phyloP scores from a whole-genome alignment of 2,797 vertebrate genomes.

The Poeciliopsis paucimaculata region DNA sequence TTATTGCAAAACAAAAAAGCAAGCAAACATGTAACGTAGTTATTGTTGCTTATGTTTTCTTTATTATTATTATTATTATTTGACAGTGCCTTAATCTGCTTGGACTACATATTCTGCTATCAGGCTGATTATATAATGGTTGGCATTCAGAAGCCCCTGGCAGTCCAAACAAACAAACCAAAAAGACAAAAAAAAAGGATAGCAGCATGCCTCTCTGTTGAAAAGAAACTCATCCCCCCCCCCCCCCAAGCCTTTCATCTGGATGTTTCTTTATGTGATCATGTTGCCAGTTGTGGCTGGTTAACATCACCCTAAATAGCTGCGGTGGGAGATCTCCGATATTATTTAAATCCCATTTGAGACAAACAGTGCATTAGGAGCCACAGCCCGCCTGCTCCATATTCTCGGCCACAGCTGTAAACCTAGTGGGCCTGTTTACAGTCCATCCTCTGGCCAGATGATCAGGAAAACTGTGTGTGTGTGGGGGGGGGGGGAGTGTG shows the following conservation, averaged over 20 bases:
- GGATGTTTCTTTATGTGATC: slow-evolving; percentile 8
- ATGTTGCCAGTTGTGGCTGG: slow-evolving; percentile 39
- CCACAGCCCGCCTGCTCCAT: slow-evolving; percentile 5
- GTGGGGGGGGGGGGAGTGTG: slow-evolving; percentile 11
- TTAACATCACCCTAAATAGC: slow-evolving; percentile 37
- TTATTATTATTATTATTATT: slow-evolving; percentile 10
- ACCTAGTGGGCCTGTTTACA: slow-evolving; percentile 20
- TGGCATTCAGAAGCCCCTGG: slow-evolving; percentile 57
- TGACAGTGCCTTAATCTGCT: slow-evolving; percentile 51
- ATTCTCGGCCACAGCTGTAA: slow-evolving; percentile 12
- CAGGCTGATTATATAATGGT: slow-evolving; percentile 66
- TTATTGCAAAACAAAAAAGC: background rate
- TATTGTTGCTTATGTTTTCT: background rate
- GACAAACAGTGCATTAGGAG: slow-evolving; percentile 20
- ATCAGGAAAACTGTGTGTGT: slow-evolving; percentile 40
- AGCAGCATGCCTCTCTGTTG: slow-evolving; percentile 2
- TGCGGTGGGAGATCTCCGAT: slow-evolving; percentile 35
- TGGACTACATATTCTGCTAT: slow-evolving; percentile 58
- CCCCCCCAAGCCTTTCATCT: slow-evolving; percentile 4
- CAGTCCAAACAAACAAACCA: slow-evolving; percentile 33
- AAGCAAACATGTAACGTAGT: background rate
- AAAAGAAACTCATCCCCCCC: background rate
- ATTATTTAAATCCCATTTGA: slow-evolving; percentile 25
- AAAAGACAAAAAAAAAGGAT: slow-evolving; percentile 3
- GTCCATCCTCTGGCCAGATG: slow-evolving; percentile 33